A percentile compares a stretch with the other conserved stretches of the same genome.
Conservation (phyloP, 2,113 vertebrate species). For the Typhlomys cinereus region DNA sequence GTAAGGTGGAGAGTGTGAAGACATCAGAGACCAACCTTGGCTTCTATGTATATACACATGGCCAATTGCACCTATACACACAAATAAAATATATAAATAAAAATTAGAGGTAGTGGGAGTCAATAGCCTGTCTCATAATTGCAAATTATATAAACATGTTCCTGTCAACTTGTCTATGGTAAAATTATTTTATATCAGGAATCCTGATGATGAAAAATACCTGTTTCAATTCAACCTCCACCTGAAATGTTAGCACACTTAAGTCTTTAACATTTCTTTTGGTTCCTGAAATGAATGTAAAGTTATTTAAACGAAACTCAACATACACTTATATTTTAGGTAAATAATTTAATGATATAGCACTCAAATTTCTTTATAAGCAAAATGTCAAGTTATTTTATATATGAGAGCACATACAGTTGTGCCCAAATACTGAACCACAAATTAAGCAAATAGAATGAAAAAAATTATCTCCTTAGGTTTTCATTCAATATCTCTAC, state of each 20-base stretch:
- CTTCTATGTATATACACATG: background rate
- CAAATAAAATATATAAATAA: background rate
- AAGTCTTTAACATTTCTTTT: background rate
- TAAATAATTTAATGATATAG: conserved; percentile 70
- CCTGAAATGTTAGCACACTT: background rate
- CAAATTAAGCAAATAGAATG: conserved; percentile 13
- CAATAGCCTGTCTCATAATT: too few relatives aligned
- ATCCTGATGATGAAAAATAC: background rate
- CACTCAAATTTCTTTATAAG: conserved; percentile 37
- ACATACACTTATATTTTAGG: conserved; percentile 18
- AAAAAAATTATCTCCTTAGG: background rate
- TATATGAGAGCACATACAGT: conserved; percentile 15
- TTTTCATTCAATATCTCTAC: background rate
- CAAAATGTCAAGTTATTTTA: conserved; percentile 38
- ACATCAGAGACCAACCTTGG: background rate
- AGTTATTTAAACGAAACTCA: conserved; percentile 23
- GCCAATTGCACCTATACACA: too few relatives aligned
- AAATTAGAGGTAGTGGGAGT: background rate
- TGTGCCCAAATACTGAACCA: conserved; percentile 3
- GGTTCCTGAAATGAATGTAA: background rate
- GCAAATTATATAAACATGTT: too few relatives aligned
- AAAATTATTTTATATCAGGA: background rate
- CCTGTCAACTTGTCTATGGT: background rate
- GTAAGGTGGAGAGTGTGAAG: background rate
- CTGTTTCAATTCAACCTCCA: background rate